Base-by-base conservation (phyloP, 2,888 invertebrate species). In the Leptopilina syphax region DNA sequence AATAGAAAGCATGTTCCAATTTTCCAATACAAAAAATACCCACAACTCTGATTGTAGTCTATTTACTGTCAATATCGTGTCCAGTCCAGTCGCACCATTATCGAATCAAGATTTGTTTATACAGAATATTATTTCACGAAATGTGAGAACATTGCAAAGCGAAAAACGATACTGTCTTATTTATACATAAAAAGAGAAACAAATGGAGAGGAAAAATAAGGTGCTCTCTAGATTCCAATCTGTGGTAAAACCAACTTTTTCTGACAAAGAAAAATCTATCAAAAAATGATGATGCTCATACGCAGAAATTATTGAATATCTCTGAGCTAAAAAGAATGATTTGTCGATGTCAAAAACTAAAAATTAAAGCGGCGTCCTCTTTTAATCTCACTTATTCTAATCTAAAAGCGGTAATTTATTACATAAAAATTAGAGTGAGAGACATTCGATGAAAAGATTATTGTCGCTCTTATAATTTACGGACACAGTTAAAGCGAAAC, bases 401-500 rank as follows among this genome's bases (percentile, higher is more conserved):
- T 65, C n/a, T 47, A 47, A 24, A 44, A 44, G 41, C 54, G 44
- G 34, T 76, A 27, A 60, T 24, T 24, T 60, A 77, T 65, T 63
- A 47, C 50, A 65, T 34, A 73, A 82, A 82, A 83, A 82, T 83
- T 83, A 80, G 82, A 83, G 81, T 47, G 47, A 47, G 79, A 80
- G 82, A 70, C 70, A 27, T 77, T 77, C 47, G 80, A 81, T 79
- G 82, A 79, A 80, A 84, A 82, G 76, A 50, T 50, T 50, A 10
- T 10, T 50, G 50, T 50, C 50, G 12, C 10, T 50, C 81, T 82
- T 84, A 82, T 82, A 83, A 85, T 34, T 73, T 70, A 82, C 81
- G 83, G 81, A 66, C 76, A 80, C 77, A 83, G 83, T 84, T 84
- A 84, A 78, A 85, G 84, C 85, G 85, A 82, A 83, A 86, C 86